Base-by-base conservation (phyloP, 2,113 vertebrate genomes). In the Hassar affinis region DNA sequence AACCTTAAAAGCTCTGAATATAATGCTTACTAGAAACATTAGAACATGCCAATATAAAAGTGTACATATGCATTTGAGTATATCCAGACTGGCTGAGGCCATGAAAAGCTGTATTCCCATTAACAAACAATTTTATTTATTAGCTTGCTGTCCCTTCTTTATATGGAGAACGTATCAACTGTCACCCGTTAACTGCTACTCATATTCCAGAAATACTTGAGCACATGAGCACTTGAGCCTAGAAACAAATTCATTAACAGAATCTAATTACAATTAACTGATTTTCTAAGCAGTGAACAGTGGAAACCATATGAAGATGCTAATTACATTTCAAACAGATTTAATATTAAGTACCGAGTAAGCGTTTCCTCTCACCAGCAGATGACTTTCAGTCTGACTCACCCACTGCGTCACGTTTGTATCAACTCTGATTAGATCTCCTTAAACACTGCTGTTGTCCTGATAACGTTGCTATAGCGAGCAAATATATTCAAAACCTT, bases 371-470 rank as follows among this genome's bases (percentile, higher is more conserved):
- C 86, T 83, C 84, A 77, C 76, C 71, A 80, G 30, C n/a, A 47
- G 17, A 85, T 68, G 71, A 81, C 74, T 51, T 54, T 79, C 22
- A 75, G 77, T 75, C 62, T 76, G 86, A 85, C 84, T 84, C 85
- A 88, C 84, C 74, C 84, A 88, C 84, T 85, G 84, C 69, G 56
- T 81, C 35, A 33, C 42, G 14, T 62, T 82, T 72, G 59, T 62
- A 38, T 77, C 38, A 77, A 38, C 35, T 69, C 54, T 7, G 84
- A 68, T 80, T 77, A 72, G 80, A 66, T 87, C 80, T 87, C 61
- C 61, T 33, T 49, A 56, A 85, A 62, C 30, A n/a, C 11, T 59
- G n/a, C 66, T 86, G 72, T 64, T 62, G 71, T 81, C 52, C 35
- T 57, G 78, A 78, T 59, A 82, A 54, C 15, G 35, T 49, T 62